phyloP scores from a whole-genome alignment of 92 coral and sea anemone species.

The Chrysogorgia sp. region DNA sequence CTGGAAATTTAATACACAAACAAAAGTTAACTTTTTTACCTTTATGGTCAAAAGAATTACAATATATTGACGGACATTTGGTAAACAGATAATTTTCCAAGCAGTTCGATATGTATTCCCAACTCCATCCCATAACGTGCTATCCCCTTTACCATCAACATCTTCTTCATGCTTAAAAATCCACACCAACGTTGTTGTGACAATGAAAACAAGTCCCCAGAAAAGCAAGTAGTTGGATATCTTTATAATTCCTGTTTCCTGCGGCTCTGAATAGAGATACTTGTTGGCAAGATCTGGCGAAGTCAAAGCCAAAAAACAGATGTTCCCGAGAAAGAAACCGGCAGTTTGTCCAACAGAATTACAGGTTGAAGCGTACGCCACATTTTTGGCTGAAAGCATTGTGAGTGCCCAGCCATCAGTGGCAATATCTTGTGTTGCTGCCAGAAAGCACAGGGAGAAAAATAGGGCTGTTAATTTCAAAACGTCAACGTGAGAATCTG shows the following conservation, averaged over 20 bases:
- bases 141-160: conserved; percentile 63
- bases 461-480: conserved; percentile 72
- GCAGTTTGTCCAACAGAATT: conserved; percentile 97
- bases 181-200: conserved; percentile 85
- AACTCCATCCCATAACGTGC: conserved; percentile 67
- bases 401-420: conserved; percentile 99
- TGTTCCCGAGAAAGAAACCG: conserved; percentile 92
- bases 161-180: conserved; percentile 84
- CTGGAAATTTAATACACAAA: not conserved
- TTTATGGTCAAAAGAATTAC: conserved; percentile 81
- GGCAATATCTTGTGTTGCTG: conserved; percentile 98
- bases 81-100: conserved; percentile 77
- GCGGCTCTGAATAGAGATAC: conserved; percentile 70
- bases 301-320: conserved; percentile 90
- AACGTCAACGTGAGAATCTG: conserved; percentile 62
- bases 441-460: conserved; percentile 80
- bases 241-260: conserved; percentile 69
- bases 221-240: conserved; percentile 80
- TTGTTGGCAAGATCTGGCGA: conserved; percentile 90
- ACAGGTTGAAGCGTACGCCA: conserved; percentile 98
- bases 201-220: conserved; percentile 89
- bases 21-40: conserved; percentile 52
- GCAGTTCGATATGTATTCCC: conserved; percentile 75
- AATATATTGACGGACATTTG: conserved; percentile 67
- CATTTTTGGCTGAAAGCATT: conserved; percentile 88